Conservation (phyloP, 2,888 invertebrate species). For the Theodoxus fluviatilis region DNA sequence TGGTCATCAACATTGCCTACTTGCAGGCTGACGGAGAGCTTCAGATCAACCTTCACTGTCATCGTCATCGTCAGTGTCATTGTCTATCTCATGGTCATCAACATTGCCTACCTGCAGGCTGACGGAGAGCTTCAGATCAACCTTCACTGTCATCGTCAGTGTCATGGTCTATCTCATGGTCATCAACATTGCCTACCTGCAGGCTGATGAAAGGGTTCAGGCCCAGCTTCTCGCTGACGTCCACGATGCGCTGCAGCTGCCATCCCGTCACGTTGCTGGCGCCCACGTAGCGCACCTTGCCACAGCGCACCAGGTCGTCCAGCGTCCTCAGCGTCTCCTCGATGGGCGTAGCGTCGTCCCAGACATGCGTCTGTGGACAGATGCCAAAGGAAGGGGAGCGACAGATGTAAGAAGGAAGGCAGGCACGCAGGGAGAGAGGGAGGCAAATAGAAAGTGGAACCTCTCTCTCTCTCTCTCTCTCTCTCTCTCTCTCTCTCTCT, state of each 20-base stretch:
- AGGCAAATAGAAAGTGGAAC: background rate
- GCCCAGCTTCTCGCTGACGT: conserved; percentile 37
- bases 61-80: no score
- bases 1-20: no score
- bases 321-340: conserved; percentile 56
- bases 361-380: conserved; percentile 46
- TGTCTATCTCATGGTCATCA: no score
- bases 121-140: no score
- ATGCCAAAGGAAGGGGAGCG: background rate
- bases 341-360: conserved; percentile 54
- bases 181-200: no score
- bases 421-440: background rate
- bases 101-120: no score
- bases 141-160: no score
- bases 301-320: conserved; percentile 53
- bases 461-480: no score
- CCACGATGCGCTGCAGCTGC: conserved; percentile 58
- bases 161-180: no score
- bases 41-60: no score
- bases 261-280: conserved; percentile 56
- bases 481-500: no score
- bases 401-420: background rate
- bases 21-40: no score
- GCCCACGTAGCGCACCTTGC: conserved; percentile 59
- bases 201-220: conserved; percentile 40